These are phyloP conservation scores for Phaonia tiefii DNA, from an alignment of 2,888 invertebrate genomes.

Conservation along the genomic window DNA sequence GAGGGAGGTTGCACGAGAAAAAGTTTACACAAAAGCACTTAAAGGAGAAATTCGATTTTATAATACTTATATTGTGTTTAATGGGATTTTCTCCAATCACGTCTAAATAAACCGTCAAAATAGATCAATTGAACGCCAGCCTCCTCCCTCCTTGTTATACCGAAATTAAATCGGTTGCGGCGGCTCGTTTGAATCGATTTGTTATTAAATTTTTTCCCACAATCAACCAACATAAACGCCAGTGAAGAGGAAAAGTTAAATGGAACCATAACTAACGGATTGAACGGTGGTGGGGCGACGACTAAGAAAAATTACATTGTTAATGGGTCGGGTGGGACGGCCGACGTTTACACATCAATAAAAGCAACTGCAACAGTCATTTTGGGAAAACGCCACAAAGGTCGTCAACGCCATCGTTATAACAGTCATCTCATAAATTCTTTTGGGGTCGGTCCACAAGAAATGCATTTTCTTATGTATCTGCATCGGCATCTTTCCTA, in stretches of 20 bases:
- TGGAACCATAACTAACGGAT: conserved; percentile 33
- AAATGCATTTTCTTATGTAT: too few species aligned
- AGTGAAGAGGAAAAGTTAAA: conserved; percentile 13
- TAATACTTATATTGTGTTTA: not conserved
- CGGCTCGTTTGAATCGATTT: conserved; percentile 30
- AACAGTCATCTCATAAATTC: too few species aligned
- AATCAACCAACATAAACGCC: conserved; percentile 6
- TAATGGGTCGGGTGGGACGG: conserved; percentile 32
- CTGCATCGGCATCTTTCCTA: conserved; percentile 32
- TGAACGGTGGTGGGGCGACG: not conserved
- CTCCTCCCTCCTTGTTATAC: conserved; percentile 10
- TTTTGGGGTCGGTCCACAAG: too few species aligned
- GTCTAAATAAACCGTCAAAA: conserved; percentile 33
- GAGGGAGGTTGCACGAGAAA: not conserved
- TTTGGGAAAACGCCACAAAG: conserved; percentile 61
- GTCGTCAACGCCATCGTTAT: conserved; percentile 46
- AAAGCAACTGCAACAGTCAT: too few species aligned
- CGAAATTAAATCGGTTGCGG: conserved; percentile 2
- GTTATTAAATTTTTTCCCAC: conserved; percentile 30
- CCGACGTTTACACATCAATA: conserved; percentile 8
- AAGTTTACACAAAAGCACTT: not conserved
- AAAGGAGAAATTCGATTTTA: conserved; percentile 13
- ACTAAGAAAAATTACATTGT: conserved; percentile 51
- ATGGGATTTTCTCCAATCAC: conserved; percentile 19
- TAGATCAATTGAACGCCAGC: conserved; percentile 22